A percentile compares a stretch with the other conserved stretches of the same genome.
phyloP scores from a whole-genome alignment of 2,113 vertebrate species.

The Saguinus imperator region DNA sequence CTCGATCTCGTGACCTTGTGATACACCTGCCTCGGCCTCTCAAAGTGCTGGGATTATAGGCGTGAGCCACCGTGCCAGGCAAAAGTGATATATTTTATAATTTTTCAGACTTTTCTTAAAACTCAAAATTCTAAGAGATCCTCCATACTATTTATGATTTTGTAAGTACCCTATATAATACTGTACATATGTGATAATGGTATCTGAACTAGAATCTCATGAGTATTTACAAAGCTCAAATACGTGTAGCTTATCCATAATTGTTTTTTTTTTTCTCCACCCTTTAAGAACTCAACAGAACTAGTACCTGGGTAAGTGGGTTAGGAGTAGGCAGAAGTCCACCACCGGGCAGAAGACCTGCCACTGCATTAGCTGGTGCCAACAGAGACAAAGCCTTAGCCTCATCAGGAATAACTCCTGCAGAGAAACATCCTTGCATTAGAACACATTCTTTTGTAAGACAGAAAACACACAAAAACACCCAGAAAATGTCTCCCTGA shows the following conservation, averaged over 20 bases:
- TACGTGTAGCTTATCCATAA: background rate
- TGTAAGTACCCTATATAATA: background rate
- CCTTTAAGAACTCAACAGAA: background rate
- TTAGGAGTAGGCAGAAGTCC: conserved; percentile 98
- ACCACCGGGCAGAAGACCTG: conserved; percentile 99
- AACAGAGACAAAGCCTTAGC: conserved; percentile 99
- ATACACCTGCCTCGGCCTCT: too few relatives aligned
- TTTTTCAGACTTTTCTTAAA: background rate
- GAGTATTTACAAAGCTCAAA: background rate
- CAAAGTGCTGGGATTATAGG: too few relatives aligned
- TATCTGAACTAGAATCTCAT: background rate
- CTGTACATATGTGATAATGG: rapidly evolving
- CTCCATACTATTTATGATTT: background rate
- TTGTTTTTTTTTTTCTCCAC: background rate
- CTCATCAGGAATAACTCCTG: conserved; percentile 99
- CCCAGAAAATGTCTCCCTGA: conserved; percentile 91
- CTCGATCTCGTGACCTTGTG: too few relatives aligned
- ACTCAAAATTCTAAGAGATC: background rate
- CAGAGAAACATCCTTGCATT: conserved; percentile 90
- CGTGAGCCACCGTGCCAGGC: too few relatives aligned
- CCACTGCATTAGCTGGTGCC: conserved; percentile 99
- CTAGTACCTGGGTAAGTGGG: conserved; percentile 92
- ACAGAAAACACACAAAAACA: conserved; percentile 93
- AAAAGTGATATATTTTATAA: background rate
- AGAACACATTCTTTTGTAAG: conserved; percentile 78